Percentiles rank a stretch among this genome's conserved stretches.
These are phyloP conservation scores for Sander vitreus DNA, from an alignment of 2,113 vertebrate species.

Conservation along the genomic window DNA sequence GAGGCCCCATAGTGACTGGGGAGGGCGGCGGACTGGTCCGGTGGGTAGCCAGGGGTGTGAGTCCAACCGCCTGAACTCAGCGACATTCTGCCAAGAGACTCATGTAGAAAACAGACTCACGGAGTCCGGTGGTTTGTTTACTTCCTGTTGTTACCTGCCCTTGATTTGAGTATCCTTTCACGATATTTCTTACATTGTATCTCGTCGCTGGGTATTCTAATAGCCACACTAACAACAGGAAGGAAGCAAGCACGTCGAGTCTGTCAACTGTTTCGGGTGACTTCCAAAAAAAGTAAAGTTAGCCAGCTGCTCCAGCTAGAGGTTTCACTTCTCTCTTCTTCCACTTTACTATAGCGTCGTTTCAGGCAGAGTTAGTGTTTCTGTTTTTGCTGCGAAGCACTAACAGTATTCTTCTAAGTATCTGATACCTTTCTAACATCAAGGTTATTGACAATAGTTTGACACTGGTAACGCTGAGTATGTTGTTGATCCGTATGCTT, in stretches of 20 bases:
- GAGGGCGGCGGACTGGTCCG: slow-evolving; percentile 58
- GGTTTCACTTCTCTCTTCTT: slow-evolving; percentile 32
- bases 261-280: slow-evolving; percentile 36
- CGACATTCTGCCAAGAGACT: slow-evolving; percentile 75
- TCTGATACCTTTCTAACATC: no score
- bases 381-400: not conserved
- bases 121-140: slow-evolving; percentile 12
- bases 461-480: not conserved
- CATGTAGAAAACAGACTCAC: slow-evolving; percentile 61
- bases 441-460: slow-evolving; percentile 24
- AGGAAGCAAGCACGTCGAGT: slow-evolving; percentile 48
- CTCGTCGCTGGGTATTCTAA: not conserved
- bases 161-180: not conserved
- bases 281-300: slow-evolving; percentile 34
- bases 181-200: slow-evolving; percentile 1
- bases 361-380: not conserved
- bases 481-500: slow-evolving; percentile 34
- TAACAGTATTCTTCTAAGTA: fast-evolving
- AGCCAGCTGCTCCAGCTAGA: not conserved
- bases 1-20: slow-evolving; percentile 55
- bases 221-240: slow-evolving; percentile 53
- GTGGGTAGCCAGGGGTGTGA: slow-evolving; percentile 34
- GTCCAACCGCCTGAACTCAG: slow-evolving; percentile 83
- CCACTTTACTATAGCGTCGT: not conserved
- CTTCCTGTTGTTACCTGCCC: slow-evolving; percentile 4